phyloP scores from a whole-genome alignment of 2,888 invertebrate species.

The Uropetala carovei region DNA sequence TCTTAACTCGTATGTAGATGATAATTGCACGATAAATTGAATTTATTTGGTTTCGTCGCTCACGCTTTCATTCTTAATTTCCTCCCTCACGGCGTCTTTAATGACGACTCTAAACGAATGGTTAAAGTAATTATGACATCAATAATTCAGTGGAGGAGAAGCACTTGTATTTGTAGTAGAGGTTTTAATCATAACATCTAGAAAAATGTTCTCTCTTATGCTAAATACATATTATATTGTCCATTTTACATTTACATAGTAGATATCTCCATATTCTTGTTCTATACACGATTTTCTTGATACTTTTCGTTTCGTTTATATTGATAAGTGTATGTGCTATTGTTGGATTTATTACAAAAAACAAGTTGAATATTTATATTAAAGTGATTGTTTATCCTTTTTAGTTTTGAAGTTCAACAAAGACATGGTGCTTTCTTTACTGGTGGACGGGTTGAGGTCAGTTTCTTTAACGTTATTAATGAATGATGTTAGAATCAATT shows the following conservation, averaged over 20 bases:
- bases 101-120: no score
- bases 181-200: no score
- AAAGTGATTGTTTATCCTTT: conserved; percentile 69
- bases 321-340: background rate
- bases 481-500: conserved; percentile 63
- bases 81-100: no score
- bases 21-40: no score
- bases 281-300: background rate
- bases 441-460: conserved; percentile 84
- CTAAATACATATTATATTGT: no score
- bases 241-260: background rate
- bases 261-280: background rate
- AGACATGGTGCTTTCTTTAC: conserved; percentile 89
- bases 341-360: background rate
- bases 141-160: no score
- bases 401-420: conserved; percentile 84
- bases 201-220: no score
- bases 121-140: no score
- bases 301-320: background rate
- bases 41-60: no score
- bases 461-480: conserved; percentile 66
- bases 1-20: no score
- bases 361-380: background rate
- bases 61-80: no score
- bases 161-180: no score